A percentile compares a stretch with the other conserved stretches of the same genome.
phyloP scores from a whole-genome alignment of 2,113 vertebrate genomes.

The Prietella phreatophila region DNA sequence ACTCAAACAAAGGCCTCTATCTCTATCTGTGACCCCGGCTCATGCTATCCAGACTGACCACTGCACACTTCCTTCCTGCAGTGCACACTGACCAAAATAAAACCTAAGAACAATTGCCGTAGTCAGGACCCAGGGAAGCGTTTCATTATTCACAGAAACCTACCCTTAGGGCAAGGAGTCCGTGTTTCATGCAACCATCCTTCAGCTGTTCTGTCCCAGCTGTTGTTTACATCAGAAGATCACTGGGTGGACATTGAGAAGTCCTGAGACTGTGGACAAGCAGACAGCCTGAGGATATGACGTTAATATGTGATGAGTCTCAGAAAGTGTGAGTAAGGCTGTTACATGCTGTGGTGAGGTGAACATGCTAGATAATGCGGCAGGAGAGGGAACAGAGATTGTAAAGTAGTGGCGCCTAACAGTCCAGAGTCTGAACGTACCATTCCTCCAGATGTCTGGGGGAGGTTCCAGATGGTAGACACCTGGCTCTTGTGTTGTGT shows the following conservation, averaged over 20 bases:
- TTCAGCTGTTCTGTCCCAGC: slow-evolving; percentile 33
- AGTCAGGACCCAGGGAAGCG: slow-evolving; percentile 38
- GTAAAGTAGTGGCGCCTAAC: slow-evolving; percentile 32
- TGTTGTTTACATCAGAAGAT: slow-evolving; percentile 45
- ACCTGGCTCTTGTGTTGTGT: slow-evolving; percentile 42
- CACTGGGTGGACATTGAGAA: slow-evolving; percentile 22
- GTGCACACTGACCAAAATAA: slow-evolving; percentile 51
- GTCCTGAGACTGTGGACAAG: slow-evolving; percentile 12
- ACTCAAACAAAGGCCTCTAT: slow-evolving; percentile 45
- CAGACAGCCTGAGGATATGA: not conserved
- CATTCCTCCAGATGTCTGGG: slow-evolving; percentile 64
- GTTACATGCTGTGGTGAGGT: slow-evolving; percentile 5
- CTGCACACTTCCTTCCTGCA: slow-evolving; percentile 53
- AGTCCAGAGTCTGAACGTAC: slow-evolving; percentile 37
- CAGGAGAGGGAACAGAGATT: slow-evolving; percentile 26
- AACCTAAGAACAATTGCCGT: slow-evolving; percentile 46
- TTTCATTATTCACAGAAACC: slow-evolving; percentile 35
- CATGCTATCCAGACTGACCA: slow-evolving; percentile 35
- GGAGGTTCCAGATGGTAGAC: slow-evolving; percentile 59
- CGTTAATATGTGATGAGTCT: slow-evolving; percentile 1
- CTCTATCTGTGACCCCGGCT: slow-evolving; percentile 36
- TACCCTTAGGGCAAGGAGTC: slow-evolving; percentile 15
- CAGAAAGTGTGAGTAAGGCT: slow-evolving; percentile 23
- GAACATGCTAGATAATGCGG: slow-evolving; percentile 22
- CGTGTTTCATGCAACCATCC: slow-evolving; percentile 1